These are phyloP conservation scores for Atlantisia rogersi DNA, from an alignment of 2,113 vertebrate species.

Conservation along the genomic window DNA sequence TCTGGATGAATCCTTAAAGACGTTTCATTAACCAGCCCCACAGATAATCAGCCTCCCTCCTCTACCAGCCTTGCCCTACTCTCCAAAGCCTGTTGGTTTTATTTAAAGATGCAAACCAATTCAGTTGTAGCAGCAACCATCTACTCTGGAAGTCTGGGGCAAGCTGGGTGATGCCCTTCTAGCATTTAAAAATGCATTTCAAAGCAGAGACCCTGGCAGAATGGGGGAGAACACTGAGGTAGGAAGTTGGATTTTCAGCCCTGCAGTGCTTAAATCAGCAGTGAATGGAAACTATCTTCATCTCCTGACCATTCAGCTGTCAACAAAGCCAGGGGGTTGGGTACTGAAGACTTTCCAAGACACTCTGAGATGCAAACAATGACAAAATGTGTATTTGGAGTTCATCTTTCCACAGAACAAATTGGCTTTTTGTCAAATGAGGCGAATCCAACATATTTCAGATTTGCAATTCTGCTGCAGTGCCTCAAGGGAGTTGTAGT, in stretches of 20 bases:
- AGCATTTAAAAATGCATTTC: neutral
- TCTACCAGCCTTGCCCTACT: neutral
- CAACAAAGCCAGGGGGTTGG: neutral
- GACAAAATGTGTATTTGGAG: neutral
- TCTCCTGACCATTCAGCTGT: neutral
- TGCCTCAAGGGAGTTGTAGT: neutral
- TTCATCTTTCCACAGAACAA: neutral
- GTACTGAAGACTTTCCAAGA: neutral
- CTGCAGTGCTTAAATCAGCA: neutral
- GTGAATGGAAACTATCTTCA: neutral
- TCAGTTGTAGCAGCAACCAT: neutral
- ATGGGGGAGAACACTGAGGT: neutral
- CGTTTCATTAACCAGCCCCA: neutral
- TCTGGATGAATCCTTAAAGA: neutral
- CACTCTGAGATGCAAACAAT: neutral
- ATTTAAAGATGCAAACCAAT: neutral
- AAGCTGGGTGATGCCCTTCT: too few relatives aligned
- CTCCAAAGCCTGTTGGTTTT: neutral
- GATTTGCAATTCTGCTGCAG: neutral
- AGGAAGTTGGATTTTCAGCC: neutral
- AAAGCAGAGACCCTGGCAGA: neutral
- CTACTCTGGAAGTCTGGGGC: neutral
- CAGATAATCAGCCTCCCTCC: neutral
- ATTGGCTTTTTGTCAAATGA: neutral
- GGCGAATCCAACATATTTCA: neutral